Percentiles rank a stretch among this genome's conserved stretches.
Evolutionary conservation across 2,888 invertebrate species (phyloP).

Genomic region (Ornithoptera alexandrae): DNA sequence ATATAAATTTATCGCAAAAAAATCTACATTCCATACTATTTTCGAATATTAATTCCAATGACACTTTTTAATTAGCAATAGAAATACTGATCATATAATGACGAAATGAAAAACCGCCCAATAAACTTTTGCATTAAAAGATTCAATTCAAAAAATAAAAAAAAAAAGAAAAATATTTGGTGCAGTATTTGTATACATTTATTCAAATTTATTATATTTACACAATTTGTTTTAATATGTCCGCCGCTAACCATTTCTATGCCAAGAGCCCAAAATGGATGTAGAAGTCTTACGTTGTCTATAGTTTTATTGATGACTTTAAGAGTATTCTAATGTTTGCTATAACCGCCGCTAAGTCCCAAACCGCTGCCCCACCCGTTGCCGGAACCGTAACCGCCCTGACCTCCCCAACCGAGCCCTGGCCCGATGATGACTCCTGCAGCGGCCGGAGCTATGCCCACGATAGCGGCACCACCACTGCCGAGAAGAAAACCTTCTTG

Average conservation of each 20-base stretch:
- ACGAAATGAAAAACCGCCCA: neutral
- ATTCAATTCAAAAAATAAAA: neutral
- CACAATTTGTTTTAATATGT: slow-evolving; percentile 53
- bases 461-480: slow-evolving; percentile 41
- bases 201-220: slow-evolving; percentile 38
- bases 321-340: slow-evolving; percentile 38
- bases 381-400: slow-evolving; percentile 29
- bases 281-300: slow-evolving; percentile 57
- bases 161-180: slow-evolving; percentile 9
- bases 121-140: neutral
- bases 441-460: slow-evolving; percentile 40
- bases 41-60: no score
- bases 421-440: slow-evolving; percentile 38
- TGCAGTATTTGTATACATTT: slow-evolving; percentile 37
- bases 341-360: slow-evolving; percentile 27
- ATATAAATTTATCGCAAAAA: no score
- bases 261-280: slow-evolving; percentile 59
- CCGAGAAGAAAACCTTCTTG: slow-evolving; percentile 58
- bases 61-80: no score
- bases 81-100: no score
- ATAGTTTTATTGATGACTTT: slow-evolving; percentile 31
- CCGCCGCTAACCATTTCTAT: slow-evolving; percentile 71
- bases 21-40: no score
- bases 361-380: slow-evolving; percentile 35
- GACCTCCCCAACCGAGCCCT: slow-evolving; percentile 30